These are phyloP conservation scores for Halcyon senegalensis DNA, from an alignment of 2,113 vertebrate species.

Conservation along the genomic window DNA sequence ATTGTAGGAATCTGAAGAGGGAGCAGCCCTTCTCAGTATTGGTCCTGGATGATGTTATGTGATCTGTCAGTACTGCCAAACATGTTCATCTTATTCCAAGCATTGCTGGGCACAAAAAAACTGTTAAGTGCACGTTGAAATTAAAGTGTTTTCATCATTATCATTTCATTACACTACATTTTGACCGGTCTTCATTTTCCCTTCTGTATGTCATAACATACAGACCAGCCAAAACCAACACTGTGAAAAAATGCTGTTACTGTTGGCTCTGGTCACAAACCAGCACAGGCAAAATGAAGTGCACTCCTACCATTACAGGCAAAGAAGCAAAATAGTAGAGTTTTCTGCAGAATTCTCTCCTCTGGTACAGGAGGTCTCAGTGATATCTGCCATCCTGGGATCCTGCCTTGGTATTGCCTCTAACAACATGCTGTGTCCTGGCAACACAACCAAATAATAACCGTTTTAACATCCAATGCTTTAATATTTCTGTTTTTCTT, in stretches of 20 bases:
- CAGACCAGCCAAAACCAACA: neutral
- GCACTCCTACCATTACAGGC: neutral
- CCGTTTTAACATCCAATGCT: neutral
- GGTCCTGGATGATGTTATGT: neutral
- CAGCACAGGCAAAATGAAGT: neutral
- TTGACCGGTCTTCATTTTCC: neutral
- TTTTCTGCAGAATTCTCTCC: neutral
- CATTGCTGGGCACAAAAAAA: neutral
- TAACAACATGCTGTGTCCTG: neutral
- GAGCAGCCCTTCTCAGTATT: neutral
- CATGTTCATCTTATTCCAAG: neutral
- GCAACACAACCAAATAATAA: neutral
- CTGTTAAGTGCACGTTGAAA: neutral
- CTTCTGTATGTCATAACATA: neutral
- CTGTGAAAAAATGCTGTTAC: neutral
- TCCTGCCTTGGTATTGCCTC: neutral
- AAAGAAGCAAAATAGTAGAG: neutral
- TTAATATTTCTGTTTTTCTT: neutral
- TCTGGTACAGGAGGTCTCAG: rapidly evolving
- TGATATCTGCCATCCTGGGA: neutral
- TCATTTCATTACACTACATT: neutral
- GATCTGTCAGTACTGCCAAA: neutral
- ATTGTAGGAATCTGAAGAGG: neutral
- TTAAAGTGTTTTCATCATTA: slow-evolving; percentile 4
- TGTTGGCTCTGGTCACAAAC: neutral